Percentiles rank a stretch among this genome's conserved stretches.
Conservation (phyloP, 2,888 invertebrate genomes). For the Theretra japonica region DNA sequence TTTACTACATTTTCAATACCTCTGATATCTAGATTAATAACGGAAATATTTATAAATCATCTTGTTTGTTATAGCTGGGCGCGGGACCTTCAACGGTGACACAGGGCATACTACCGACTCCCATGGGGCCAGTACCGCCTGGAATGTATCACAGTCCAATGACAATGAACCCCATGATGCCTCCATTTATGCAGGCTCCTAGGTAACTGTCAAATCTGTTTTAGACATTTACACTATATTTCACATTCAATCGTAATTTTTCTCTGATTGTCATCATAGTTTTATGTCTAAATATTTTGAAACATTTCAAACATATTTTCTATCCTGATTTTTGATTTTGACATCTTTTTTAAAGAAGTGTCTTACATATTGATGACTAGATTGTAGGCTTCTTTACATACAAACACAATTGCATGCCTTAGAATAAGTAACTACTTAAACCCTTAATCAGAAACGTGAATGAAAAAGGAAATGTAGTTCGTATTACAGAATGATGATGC, state of each 20-base stretch:
- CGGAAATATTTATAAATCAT: background rate
- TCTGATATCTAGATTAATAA: too few relatives aligned
- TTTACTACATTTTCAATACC: too few relatives aligned
- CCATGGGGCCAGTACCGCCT: constrained; percentile 87
- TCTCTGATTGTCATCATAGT: too few relatives aligned
- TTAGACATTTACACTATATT: background rate
- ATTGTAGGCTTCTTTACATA: too few relatives aligned
- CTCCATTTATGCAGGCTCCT: constrained; percentile 89
- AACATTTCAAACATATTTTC: too few relatives aligned
- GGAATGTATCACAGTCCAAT: constrained; percentile 87
- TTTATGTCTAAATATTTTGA: too few relatives aligned
- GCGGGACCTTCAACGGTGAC: constrained; percentile 87
- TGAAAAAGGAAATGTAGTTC: background rate
- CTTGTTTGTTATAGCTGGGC: constrained; percentile 61
- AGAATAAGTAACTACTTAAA: background rate
- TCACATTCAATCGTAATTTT: too few relatives aligned
- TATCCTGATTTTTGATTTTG: too few relatives aligned
- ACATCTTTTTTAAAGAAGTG: too few relatives aligned
- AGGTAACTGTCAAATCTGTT: constrained; percentile 55
- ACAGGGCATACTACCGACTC: constrained; percentile 84
- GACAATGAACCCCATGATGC: constrained; percentile 90
- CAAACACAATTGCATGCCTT: too few relatives aligned
- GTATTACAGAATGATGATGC: constrained; percentile 80
- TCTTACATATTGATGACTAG: too few relatives aligned
- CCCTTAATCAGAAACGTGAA: background rate